phyloP scores from a whole-genome alignment of 2,888 invertebrate species.

The Scaptomyza parva region DNA sequence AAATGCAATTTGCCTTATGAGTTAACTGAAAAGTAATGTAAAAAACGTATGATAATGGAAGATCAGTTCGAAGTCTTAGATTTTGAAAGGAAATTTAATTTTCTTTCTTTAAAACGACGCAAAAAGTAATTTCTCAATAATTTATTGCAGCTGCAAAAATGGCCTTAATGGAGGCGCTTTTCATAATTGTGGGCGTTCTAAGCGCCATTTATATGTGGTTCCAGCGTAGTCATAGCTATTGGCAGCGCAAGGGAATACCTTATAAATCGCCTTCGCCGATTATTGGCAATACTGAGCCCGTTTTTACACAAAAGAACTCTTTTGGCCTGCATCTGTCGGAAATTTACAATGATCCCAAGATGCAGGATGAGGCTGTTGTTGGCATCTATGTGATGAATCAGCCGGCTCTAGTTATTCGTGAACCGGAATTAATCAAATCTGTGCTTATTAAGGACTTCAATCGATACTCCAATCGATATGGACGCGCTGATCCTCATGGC shows the following conservation, averaged over 20 bases:
- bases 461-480: slow-evolving; percentile 82
- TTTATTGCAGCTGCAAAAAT: slow-evolving; percentile 40
- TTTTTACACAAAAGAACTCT: slow-evolving; percentile 73
- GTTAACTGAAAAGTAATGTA: no score
- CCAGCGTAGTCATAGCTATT: slow-evolving; percentile 75
- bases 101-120: not conserved
- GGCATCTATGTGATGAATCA: slow-evolving; percentile 85
- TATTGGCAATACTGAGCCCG: slow-evolving; percentile 84
- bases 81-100: not conserved
- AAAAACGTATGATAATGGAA: not conserved
- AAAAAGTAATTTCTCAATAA: not conserved
- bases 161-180: slow-evolving; percentile 64
- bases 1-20: not conserved
- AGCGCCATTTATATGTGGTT: slow-evolving; percentile 82
- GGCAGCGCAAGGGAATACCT: slow-evolving; percentile 83
- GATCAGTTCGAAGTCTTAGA: not conserved
- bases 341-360: slow-evolving; percentile 79
- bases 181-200: slow-evolving; percentile 57
- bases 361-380: slow-evolving; percentile 77
- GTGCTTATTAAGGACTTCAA: slow-evolving; percentile 85
- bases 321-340: slow-evolving; percentile 82
- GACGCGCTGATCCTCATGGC: slow-evolving; percentile 71
- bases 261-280: slow-evolving; percentile 83
- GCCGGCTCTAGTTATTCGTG: slow-evolving; percentile 85
- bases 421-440: slow-evolving; percentile 85